These are phyloP conservation scores for Ornithorhynchus anatinus DNA, from an alignment of 2,113 vertebrate species.

Conservation along the genomic window DNA sequence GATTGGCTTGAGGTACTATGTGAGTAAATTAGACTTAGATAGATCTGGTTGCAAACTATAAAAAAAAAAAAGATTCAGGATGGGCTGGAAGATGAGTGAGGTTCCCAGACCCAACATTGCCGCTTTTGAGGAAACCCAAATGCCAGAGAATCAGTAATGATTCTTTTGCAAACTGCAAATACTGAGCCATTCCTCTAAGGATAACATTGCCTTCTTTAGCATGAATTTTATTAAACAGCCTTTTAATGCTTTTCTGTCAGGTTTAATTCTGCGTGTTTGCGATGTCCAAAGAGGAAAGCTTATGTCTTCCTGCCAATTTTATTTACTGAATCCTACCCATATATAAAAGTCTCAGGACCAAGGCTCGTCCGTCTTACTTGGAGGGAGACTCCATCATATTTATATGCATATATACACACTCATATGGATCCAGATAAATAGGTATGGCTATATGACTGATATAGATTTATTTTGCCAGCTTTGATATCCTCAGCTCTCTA, in stretches of 20 bases:
- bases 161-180: accelerated
- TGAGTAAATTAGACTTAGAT: too few relatives aligned
- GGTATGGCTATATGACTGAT: accelerated
- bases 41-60: too few relatives aligned
- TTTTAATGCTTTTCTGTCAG: not conserved
- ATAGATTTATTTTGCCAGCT: accelerated
- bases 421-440: accelerated
- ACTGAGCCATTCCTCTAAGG: too few relatives aligned
- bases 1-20: not conserved
- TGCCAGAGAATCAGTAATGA: accelerated
- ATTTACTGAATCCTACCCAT: accelerated
- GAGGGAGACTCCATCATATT: too few relatives aligned
- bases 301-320: not conserved
- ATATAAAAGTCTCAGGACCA: too few relatives aligned
- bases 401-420: too few relatives aligned
- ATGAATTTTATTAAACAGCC: not conserved
- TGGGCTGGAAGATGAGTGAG: accelerated
- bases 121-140: not conserved
- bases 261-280: accelerated
- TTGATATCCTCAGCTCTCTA: accelerated
- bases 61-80: too few relatives aligned
- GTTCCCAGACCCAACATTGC: accelerated
- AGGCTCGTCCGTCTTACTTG: too few relatives aligned
- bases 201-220: accelerated
- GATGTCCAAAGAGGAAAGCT: not conserved